Evolutionary conservation across 2,888 invertebrate genomes (phyloP), one percentile per base, ranked within the genome.

Genomic region (Scaptomyza reducta): DNA sequence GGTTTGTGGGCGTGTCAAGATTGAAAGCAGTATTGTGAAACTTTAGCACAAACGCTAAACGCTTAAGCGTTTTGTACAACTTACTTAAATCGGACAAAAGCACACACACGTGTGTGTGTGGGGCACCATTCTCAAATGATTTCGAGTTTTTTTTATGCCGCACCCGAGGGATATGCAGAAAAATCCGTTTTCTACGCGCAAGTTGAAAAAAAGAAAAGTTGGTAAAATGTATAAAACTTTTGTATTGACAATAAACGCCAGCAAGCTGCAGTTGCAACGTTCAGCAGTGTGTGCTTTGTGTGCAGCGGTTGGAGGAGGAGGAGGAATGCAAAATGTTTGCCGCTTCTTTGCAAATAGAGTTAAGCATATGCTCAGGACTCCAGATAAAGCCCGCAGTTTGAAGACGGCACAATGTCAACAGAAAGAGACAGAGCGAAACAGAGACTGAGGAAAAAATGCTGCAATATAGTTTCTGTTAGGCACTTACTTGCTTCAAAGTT

Each of bases 171-270:
- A 69, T 77, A 59, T 72, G 77, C 60, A 44, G 50, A 56, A 70
- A 58, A 73, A 80, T 70, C 70, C 70, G 80, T 76, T 85, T 77
- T 87, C 73, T 59, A 79, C 70, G 77, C 85, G 70, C 66, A 80
- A 80, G 67, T 74, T 77, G 27, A 9, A 14, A 33, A n/a, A 61
- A 14, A 33, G 10, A 61, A 66, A 71, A 78, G 79, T 84, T 79
- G 54, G 63, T 57, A 73, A 74, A 80, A 75, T 74, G 73, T 75
- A 77, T 72, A 74, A 88, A 88, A 86, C 78, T 86, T 88, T 84
- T 56, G 72, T 73, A 88, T 88, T 86, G 87, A 88, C 85, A 88
- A 88, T 87, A 88, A 88, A 77, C 74, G 84, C 59, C 56, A 66
- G 74, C 70, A 70, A 45, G 60, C 44, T 62, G 68, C 60, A 60